phyloP scores from a whole-genome alignment of 2,888 invertebrate species.

The Ganaspis brasiliensis region DNA sequence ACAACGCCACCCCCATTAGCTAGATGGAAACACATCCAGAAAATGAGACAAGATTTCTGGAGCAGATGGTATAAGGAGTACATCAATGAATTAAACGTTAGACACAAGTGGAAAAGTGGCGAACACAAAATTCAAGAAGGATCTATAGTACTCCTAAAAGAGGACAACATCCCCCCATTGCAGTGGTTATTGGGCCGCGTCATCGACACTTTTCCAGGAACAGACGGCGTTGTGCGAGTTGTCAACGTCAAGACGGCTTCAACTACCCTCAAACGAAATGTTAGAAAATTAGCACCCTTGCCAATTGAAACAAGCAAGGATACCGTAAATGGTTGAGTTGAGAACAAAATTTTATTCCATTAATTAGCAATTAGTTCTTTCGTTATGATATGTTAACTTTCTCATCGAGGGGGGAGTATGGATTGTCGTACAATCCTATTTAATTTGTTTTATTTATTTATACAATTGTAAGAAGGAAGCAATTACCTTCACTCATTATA shows the following conservation, averaged over 20 bases:
- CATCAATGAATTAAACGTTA: slow-evolving; percentile 53
- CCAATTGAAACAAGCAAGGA: not conserved
- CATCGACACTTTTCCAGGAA: slow-evolving; percentile 40
- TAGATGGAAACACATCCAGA: slow-evolving; percentile 58
- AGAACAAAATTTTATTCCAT: no score
- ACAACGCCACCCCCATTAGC: slow-evolving; percentile 53
- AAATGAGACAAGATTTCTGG: slow-evolving; percentile 59
- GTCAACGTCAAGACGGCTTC: slow-evolving; percentile 40
- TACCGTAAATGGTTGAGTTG: not conserved
- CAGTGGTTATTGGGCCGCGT: slow-evolving; percentile 50
- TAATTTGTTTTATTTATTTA: no score
- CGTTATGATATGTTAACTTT: not conserved
- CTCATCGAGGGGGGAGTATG: not conserved
- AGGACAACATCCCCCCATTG: slow-evolving; percentile 47
- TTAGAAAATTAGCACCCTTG: slow-evolving; percentile 38
- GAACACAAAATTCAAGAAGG: slow-evolving; percentile 8
- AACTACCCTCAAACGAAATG: slow-evolving; percentile 23
- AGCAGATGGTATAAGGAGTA: slow-evolving; percentile 57
- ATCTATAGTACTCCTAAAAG: slow-evolving; percentile 42
- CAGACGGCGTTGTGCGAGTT: slow-evolving; percentile 20
- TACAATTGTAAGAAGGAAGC: no score
- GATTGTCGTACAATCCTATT: not conserved
- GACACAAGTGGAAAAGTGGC: slow-evolving; percentile 53
- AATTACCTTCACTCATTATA: no score
- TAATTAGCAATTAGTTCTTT: not conserved